Conservation (phyloP, 2,113 vertebrate species). For the Haliaeetus leucogaster region DNA sequence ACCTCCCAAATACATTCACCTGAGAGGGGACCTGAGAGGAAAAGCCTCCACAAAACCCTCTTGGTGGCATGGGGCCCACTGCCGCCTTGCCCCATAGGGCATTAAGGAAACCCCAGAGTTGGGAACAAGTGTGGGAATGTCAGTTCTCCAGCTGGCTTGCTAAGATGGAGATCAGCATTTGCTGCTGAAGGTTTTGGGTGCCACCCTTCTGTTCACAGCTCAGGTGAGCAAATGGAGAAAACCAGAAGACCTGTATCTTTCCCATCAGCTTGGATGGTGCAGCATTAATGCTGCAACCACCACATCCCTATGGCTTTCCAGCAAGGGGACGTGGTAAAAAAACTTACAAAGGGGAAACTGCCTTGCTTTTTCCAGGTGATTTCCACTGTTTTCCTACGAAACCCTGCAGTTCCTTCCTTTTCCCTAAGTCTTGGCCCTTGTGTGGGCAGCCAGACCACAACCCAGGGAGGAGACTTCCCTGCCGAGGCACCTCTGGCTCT, state of each 20-base stretch:
- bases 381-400: background rate
- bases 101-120: background rate
- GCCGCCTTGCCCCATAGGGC: accelerated
- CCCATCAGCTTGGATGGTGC: background rate
- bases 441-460: background rate
- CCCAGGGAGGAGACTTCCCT: background rate
- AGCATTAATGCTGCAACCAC: background rate
- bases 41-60: background rate
- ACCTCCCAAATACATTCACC: background rate
- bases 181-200: background rate
- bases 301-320: accelerated
- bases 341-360: background rate
- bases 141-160: background rate
- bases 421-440: background rate
- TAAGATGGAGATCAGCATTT: background rate
- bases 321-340: accelerated
- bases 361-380: background rate
- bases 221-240: background rate
- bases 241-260: background rate
- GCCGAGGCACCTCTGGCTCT: accelerated
- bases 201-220: background rate
- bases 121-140: background rate
- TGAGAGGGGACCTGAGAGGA: background rate
- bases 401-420: background rate
- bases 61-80: background rate